Evolutionary conservation across 2,113 vertebrate species (phyloP).

Genomic region (Perca flavescens): DNA sequence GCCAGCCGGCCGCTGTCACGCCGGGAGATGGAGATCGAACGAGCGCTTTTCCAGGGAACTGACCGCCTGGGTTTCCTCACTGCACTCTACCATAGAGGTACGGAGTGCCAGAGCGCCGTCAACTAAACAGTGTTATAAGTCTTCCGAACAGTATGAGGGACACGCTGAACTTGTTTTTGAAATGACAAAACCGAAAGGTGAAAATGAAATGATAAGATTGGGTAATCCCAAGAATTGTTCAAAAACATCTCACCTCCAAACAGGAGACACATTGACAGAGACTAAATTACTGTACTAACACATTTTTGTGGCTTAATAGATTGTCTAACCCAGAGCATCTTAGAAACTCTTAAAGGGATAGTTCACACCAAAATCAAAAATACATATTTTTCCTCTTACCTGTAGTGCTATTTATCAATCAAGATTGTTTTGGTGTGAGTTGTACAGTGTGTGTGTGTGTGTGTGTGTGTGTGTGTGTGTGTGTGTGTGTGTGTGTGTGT

Average conservation of each 20-base stretch:
- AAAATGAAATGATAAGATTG: neutral
- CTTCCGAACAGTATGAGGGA: neutral
- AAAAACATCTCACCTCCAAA: neutral
- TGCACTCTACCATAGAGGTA: slow-evolving; percentile 93
- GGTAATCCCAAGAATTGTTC: neutral
- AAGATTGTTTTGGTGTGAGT: too few species aligned
- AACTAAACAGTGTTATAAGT: neutral
- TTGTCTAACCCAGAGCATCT: too few species aligned
- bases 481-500: too few species aligned
- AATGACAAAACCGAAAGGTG: neutral
- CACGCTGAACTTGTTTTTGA: neutral
- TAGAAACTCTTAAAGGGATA: too few species aligned
- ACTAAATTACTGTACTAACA: too few species aligned
- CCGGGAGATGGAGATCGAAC: slow-evolving; percentile 97
- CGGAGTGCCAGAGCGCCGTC: rapidly evolving
- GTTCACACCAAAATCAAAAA: too few species aligned
- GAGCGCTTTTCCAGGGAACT: slow-evolving; percentile 91
- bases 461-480: too few species aligned
- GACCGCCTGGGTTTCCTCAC: slow-evolving; percentile 91
- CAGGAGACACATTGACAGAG: too few species aligned
- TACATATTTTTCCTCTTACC: too few species aligned
- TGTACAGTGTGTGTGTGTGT: too few species aligned
- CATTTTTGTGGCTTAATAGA: too few species aligned
- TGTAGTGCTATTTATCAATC: too few species aligned
- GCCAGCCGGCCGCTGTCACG: slow-evolving; percentile 91